Conservation (phyloP, 2,113 vertebrate species). For the Plotosus lineatus region DNA sequence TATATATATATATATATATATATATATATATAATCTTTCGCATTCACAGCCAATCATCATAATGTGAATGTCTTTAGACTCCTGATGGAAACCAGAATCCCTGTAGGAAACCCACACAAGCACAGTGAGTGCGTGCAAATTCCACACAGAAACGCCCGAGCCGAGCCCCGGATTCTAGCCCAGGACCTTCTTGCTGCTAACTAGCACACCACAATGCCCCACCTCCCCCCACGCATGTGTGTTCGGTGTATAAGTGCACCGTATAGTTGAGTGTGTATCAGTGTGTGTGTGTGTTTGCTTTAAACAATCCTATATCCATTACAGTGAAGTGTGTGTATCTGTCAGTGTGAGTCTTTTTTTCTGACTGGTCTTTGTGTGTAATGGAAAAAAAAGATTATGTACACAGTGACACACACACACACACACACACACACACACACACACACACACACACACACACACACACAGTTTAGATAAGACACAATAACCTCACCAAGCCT, state of each 20-base stretch:
- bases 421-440: conserved; percentile 18
- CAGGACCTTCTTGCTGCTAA: too few relatives aligned
- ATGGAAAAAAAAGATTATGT: conserved; percentile 35
- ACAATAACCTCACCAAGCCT: conserved; percentile 48
- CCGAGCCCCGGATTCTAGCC: too few relatives aligned
- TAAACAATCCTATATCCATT: not conserved
- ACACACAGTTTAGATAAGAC: conserved; percentile 50
- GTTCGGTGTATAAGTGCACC: not conserved
- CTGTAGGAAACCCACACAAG: too few relatives aligned
- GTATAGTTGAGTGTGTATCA: not conserved
- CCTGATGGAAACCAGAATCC: too few relatives aligned
- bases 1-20: too few relatives aligned
- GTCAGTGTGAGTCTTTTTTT: not conserved
- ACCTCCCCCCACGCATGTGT: not conserved
- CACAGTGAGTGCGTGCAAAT: too few relatives aligned
- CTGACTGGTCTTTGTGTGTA: conserved; percentile 6
- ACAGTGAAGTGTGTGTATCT: conserved; percentile 13
- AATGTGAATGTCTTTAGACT: too few relatives aligned
- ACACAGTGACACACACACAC: not conserved
- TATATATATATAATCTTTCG: too few relatives aligned
- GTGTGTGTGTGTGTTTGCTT: conserved; percentile 24
- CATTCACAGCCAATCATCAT: too few relatives aligned
- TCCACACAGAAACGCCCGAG: too few relatives aligned
- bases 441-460: conserved; percentile 18
- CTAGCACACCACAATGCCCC: too few relatives aligned